These are phyloP conservation scores for Monodelphis domestica DNA, from an alignment of 2,797 vertebrate genomes.

Conservation along the genomic window DNA sequence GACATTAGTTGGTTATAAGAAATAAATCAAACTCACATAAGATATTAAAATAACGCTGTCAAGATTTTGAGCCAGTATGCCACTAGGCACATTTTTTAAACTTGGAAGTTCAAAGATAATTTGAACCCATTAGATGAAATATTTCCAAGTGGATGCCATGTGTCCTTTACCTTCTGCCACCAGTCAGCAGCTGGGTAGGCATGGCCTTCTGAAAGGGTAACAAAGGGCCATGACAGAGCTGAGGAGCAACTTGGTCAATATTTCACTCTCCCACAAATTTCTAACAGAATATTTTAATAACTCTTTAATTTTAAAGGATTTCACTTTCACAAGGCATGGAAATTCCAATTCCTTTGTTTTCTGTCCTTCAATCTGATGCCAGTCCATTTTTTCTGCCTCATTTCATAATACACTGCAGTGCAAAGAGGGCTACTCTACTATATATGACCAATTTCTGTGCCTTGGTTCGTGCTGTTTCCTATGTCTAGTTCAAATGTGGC, in stretches of 20 bases:
- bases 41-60: conserved; percentile 9
- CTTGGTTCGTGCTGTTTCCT: background rate
- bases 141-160: conserved; percentile 26
- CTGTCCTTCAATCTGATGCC: conserved; percentile 12
- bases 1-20: background rate
- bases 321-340: conserved; percentile 12
- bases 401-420: background rate
- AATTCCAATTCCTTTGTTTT: conserved; percentile 11
- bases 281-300: conserved; percentile 6
- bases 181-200: background rate
- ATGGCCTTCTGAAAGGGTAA: conserved; percentile 4
- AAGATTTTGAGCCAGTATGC: background rate
- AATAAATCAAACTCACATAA: conserved; percentile 15
- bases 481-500: background rate
- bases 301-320: background rate
- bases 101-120: background rate
- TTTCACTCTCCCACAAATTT: background rate
- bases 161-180: background rate
- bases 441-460: background rate
- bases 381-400: background rate
- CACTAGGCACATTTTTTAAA: background rate
- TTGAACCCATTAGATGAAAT: conserved; percentile 44
- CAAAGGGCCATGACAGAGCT: background rate
- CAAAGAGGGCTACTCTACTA: background rate
- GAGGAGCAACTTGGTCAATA: conserved; percentile 23